Evolutionary conservation across 2,797 vertebrate species (phyloP).

Genomic region (Coracias cyanogaster): DNA sequence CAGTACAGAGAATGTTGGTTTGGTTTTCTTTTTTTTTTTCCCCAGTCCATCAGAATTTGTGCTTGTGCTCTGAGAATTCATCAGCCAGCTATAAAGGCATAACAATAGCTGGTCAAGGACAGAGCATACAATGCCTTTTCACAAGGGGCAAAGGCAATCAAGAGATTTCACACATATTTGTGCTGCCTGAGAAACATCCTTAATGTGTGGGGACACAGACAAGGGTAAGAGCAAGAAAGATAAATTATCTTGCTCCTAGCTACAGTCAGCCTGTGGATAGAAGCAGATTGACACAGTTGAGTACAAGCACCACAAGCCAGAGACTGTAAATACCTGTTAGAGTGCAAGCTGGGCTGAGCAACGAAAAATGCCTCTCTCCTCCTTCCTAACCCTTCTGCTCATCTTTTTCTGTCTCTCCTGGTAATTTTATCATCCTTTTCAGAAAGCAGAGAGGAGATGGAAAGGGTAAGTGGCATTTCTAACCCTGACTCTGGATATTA

Average conservation of each 20-base stretch:
- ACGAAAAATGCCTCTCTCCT: slow-evolving; percentile 50
- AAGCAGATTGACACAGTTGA: slow-evolving; percentile 76
- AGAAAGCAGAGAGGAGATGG: not conserved
- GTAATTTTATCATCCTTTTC: slow-evolving; percentile 49
- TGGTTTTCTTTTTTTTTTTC: not conserved
- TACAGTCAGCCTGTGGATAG: slow-evolving; percentile 73
- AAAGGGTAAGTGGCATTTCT: slow-evolving; percentile 50
- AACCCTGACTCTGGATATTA: not conserved
- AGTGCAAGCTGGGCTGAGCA: slow-evolving; percentile 58
- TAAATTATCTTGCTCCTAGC: slow-evolving; percentile 74
- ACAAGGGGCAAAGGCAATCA: slow-evolving; percentile 70
- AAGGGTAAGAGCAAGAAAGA: slow-evolving; percentile 76
- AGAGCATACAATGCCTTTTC: slow-evolving; percentile 60
- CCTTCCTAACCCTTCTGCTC: slow-evolving; percentile 27
- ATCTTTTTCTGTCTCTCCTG: slow-evolving; percentile 42
- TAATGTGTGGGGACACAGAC: slow-evolving; percentile 71
- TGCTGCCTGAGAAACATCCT: slow-evolving; percentile 74
- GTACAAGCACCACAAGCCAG: slow-evolving; percentile 64
- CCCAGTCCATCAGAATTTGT: slow-evolving; percentile 14
- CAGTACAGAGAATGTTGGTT: not conserved
- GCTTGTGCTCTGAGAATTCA: slow-evolving; percentile 31
- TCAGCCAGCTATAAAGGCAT: slow-evolving; percentile 52
- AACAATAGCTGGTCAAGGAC: slow-evolving; percentile 73
- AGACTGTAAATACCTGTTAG: slow-evolving; percentile 70
- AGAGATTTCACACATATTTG: slow-evolving; percentile 77